phyloP scores from a whole-genome alignment of 1,140 invertebrate species.

The Scaptomyza pallida region DNA sequence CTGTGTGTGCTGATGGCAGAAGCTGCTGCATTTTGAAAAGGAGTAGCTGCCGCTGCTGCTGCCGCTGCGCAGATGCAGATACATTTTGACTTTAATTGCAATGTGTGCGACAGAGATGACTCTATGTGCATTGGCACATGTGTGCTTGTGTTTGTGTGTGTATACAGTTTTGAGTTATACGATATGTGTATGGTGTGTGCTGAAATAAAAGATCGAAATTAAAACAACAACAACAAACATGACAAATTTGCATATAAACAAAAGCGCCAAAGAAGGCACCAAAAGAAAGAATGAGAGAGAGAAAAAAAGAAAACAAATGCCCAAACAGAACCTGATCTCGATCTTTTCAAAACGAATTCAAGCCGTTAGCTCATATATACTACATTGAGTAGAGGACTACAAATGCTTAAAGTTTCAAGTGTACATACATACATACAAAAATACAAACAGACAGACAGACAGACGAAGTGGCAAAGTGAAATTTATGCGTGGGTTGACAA shows the following conservation, averaged over 20 bases:
- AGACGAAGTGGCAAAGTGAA: constrained; percentile 60
- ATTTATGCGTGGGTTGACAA: constrained; percentile 82
- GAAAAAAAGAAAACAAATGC: constrained; percentile 38
- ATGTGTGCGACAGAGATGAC: constrained; percentile 69
- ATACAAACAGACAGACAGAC: not conserved
- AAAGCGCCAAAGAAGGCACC: constrained; percentile 53
- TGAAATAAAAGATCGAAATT: constrained; percentile 61
- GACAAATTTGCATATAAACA: constrained; percentile 80
- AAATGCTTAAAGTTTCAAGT: constrained; percentile 38
- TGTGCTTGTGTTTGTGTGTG: constrained; percentile 6
- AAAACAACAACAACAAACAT: constrained; percentile 54
- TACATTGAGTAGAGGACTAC: constrained; percentile 26
- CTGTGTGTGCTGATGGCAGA: constrained; percentile 73
- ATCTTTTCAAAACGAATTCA: constrained; percentile 41
- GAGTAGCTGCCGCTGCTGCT: constrained; percentile 68
- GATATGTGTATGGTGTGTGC: constrained; percentile 40
- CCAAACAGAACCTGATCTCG: constrained; percentile 48
- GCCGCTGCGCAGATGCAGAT: constrained; percentile 71
- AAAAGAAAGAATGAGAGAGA: constrained; percentile 26
- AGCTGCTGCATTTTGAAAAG: constrained; percentile 77
- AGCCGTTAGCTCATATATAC: constrained; percentile 22
- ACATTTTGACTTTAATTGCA: constrained; percentile 71
- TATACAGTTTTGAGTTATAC: constrained; percentile 40
- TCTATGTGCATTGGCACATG: constrained; percentile 28
- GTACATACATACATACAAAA: constrained; percentile 6